phyloP scores from a whole-genome alignment of 2,797 vertebrate genomes.

The Tachyglossus aculeatus region DNA sequence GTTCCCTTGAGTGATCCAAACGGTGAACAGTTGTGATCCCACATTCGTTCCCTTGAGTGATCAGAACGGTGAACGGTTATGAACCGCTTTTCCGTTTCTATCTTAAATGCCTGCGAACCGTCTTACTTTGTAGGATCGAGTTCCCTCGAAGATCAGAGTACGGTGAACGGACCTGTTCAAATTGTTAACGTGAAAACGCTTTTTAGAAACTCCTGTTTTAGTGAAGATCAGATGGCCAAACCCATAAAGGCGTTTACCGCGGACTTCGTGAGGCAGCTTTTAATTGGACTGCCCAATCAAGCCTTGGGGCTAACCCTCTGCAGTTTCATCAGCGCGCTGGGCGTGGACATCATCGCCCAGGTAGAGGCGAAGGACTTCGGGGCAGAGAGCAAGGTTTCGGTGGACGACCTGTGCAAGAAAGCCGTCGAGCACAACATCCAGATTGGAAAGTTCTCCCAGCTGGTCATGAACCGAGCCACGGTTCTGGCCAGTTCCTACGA shows the following conservation, averaged over 20 bases:
- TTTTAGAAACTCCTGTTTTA: slow-evolving; percentile 86
- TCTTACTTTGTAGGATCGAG: slow-evolving; percentile 70
- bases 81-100: too few species aligned
- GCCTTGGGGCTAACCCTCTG: slow-evolving; percentile 91
- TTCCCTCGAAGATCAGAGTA: slow-evolving; percentile 82
- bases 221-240: slow-evolving; percentile 95
- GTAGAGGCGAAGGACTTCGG: slow-evolving; percentile 97
- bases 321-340: slow-evolving; percentile 91
- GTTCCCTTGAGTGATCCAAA: too few species aligned
- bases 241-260: slow-evolving; percentile 97
- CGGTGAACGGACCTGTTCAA: slow-evolving; percentile 89
- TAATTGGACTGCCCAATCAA: slow-evolving; percentile 94
- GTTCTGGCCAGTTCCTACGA: slow-evolving; percentile 95
- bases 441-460: slow-evolving; percentile 86
- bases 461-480: slow-evolving; percentile 92
- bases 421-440: slow-evolving; percentile 93
- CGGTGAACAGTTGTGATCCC: too few species aligned
- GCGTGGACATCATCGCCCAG: slow-evolving; percentile 91
- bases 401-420: slow-evolving; percentile 96
- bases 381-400: slow-evolving; percentile 93
- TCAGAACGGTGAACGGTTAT: too few species aligned
- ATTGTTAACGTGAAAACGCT: slow-evolving; percentile 85
- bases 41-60: too few species aligned
- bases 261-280: slow-evolving; percentile 93
- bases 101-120: too few species aligned